Evolutionary conservation across 2,888 invertebrate genomes (phyloP).

Genomic region (Microdon myrmicae): DNA sequence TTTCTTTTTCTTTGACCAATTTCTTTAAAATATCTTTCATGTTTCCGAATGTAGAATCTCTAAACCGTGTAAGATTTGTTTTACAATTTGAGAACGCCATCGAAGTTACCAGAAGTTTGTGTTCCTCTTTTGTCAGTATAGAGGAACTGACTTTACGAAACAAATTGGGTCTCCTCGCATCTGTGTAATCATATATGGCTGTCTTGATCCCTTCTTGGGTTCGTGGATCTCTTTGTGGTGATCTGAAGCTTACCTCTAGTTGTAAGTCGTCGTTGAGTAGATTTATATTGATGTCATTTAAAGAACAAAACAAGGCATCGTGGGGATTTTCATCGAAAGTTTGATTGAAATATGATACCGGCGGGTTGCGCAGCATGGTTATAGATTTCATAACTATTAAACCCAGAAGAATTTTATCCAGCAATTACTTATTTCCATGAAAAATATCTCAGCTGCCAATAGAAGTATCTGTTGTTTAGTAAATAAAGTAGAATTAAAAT

Average conservation of each 20-base stretch:
- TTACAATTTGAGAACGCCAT: constrained; percentile 54
- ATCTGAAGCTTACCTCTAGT: background rate
- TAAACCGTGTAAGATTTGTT: constrained; percentile 15
- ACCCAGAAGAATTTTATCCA: no score
- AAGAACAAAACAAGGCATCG: constrained; percentile 56
- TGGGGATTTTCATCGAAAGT: constrained; percentile 54
- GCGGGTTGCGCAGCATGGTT: constrained; percentile 52
- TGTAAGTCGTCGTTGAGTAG: constrained; percentile 44
- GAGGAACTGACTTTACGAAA: constrained; percentile 55
- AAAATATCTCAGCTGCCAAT: no score
- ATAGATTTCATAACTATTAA: no score
- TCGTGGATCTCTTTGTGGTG: constrained; percentile 58
- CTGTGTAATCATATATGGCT: constrained; percentile 53
- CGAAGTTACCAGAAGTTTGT: constrained; percentile 56
- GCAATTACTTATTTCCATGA: no score
- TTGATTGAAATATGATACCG: constrained; percentile 58
- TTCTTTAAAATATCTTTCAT: constrained; percentile 54
- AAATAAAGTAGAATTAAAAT: no score
- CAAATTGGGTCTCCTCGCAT: constrained; percentile 9
- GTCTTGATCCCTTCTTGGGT: constrained; percentile 45
- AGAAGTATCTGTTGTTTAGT: no score
- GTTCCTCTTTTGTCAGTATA: constrained; percentile 53
- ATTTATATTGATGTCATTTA: constrained; percentile 58
- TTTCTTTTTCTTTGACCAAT: constrained; percentile 36
- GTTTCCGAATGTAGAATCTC: no score